Evolutionary conservation across 1,140 invertebrate genomes (phyloP), one percentile per base, ranked within the genome.

Genomic region (Papilio helenus): DNA sequence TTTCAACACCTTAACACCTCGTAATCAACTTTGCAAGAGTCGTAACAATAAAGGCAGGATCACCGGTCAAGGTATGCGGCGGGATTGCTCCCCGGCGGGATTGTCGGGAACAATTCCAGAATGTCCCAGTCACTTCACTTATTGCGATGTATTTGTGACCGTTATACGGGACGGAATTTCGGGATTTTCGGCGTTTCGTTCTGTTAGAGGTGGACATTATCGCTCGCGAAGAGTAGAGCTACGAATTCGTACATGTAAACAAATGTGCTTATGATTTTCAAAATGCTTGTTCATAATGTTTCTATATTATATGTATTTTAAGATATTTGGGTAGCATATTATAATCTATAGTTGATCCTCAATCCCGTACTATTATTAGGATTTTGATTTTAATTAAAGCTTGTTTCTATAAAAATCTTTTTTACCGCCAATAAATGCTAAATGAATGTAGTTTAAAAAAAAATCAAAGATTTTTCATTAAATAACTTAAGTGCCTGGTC

Each of bases 121-220:
- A 92, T 91, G 90, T 85, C 76, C 84, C 76, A 90, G 90, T 93
- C 91, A 93, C 91, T 89, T 87, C 89, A 84, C 89, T 92, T 92
- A 93, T 93, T 93, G 91, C 91, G 85, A 89, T 86, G 88, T 89
- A 87, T 90, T 91, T 85, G 90, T 81, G 90, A 88, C 85, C 86
- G 87, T 86, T 84, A 86, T 81, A 81, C 81, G 84, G 84, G 72
- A 39, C 78, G 89, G 88, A 89, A 90, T 92, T 68, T 83, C 83
- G 83, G 87, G 90, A 92, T 92, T 91, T 91, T 86, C 84, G 81
- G 79, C 51, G 58, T 65, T 80, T 51, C 49, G 18, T 72, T 65
- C 65, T 76, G 72, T 79, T 80, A 51, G 76, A 55, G 79, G 80
- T 84, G 61, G 46, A 72, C 79, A 79, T 85, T 79, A 79, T 71